Evolutionary conservation across 2,113 vertebrate species (phyloP).

Genomic region (Oceanodroma tethys): DNA sequence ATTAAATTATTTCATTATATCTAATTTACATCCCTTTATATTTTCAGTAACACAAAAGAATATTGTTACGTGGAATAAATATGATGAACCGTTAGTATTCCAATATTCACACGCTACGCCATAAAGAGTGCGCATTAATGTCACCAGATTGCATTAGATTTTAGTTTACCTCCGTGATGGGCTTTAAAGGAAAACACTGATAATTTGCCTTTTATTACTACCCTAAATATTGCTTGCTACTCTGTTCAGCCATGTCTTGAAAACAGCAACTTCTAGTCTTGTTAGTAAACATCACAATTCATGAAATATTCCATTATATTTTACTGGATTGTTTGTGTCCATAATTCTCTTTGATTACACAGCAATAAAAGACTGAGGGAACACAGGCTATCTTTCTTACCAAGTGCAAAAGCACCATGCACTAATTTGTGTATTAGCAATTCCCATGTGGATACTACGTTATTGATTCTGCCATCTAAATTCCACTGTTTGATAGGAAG

Average conservation of each 20-base stretch:
- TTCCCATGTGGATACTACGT: conserved; percentile 39
- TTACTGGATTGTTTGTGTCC: conserved; percentile 17
- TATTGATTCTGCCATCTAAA: conserved; percentile 75
- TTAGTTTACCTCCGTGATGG: neutral
- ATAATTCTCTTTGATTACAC: conserved; percentile 56
- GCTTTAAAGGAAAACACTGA: conserved; percentile 37
- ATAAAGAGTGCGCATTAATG: neutral
- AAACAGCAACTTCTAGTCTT: neutral
- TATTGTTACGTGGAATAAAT: conserved; percentile 39
- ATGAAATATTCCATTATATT: conserved; percentile 44
- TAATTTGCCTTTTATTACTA: conserved; percentile 34
- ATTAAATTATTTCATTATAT: conserved; percentile 63
- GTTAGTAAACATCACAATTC: conserved; percentile 11
- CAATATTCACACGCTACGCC: neutral
- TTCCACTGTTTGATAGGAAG: conserved; percentile 66
- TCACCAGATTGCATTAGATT: neutral
- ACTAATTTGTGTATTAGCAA: conserved; percentile 72
- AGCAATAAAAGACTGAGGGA: conserved; percentile 53
- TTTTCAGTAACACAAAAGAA: conserved; percentile 49
- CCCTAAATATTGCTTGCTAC: neutral
- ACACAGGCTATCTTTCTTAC: conserved; percentile 45
- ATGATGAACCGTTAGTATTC: conserved; percentile 27
- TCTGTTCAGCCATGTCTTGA: neutral
- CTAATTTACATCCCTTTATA: conserved; percentile 51
- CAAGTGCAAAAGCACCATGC: conserved; percentile 34